These are phyloP conservation scores for Rhadinocentrus ornatus DNA, from an alignment of 2,797 vertebrate species.

Conservation along the genomic window DNA sequence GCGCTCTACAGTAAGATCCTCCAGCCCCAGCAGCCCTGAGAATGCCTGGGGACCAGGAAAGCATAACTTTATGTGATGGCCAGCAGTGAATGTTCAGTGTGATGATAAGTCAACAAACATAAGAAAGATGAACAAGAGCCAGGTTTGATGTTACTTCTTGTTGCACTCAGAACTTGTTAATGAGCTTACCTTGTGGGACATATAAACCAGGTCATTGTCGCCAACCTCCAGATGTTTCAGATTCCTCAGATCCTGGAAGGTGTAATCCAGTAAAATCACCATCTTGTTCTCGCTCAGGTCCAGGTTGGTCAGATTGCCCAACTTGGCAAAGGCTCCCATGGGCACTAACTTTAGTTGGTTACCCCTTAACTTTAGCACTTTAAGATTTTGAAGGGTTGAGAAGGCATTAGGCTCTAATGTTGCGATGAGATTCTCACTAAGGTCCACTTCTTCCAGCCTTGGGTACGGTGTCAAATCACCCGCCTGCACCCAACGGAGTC, in stretches of 20 bases:
- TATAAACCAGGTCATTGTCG: slow-evolving; percentile 97
- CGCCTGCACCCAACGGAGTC: slow-evolving; percentile 91
- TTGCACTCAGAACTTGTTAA: neutral
- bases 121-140: neutral
- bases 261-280: slow-evolving; percentile 94
- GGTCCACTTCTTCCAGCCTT: slow-evolving; percentile 92
- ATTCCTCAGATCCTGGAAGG: slow-evolving; percentile 92
- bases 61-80: neutral
- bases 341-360: slow-evolving; percentile 96
- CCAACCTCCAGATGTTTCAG: slow-evolving; percentile 92
- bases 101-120: neutral
- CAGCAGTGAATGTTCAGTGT: neutral
- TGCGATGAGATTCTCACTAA: slow-evolving; percentile 94
- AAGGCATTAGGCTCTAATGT: slow-evolving; percentile 96
- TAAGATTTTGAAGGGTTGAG: slow-evolving; percentile 88
- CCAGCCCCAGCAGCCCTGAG: slow-evolving; percentile 89
- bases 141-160: neutral
- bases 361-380: slow-evolving; percentile 87
- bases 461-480: slow-evolving; percentile 92
- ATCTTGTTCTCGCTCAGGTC: slow-evolving; percentile 98
- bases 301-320: slow-evolving; percentile 92
- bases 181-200: slow-evolving; percentile 86
- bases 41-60: slow-evolving; percentile 82
- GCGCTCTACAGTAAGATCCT: slow-evolving; percentile 91
- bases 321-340: slow-evolving; percentile 91